These are phyloP conservation scores for Melinaea menophilus DNA, from an alignment of 2,888 invertebrate genomes.

Conservation along the genomic window DNA sequence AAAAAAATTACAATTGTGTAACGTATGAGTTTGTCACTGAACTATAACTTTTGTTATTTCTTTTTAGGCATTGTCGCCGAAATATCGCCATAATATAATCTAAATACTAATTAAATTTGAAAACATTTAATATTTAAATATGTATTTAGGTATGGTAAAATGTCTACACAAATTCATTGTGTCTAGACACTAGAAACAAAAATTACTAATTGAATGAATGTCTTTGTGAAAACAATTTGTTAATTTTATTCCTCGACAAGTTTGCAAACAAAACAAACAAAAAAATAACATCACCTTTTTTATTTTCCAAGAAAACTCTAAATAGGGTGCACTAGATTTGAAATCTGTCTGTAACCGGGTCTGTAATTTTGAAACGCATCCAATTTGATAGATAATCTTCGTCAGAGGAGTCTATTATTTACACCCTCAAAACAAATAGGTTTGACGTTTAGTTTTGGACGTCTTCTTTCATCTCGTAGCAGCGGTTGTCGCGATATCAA, in stretches of 20 bases:
- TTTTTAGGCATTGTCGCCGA: too few relatives aligned
- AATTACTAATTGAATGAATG: too few relatives aligned
- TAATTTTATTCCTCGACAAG: slow-evolving; percentile 31
- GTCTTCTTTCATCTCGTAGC: slow-evolving; percentile 39
- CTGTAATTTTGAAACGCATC: slow-evolving; percentile 45
- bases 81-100: too few relatives aligned
- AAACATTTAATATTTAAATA: too few relatives aligned
- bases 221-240: slow-evolving; percentile 5
- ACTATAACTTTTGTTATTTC: too few relatives aligned
- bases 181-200: too few relatives aligned
- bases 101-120: too few relatives aligned
- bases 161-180: too few relatives aligned
- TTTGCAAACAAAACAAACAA: slow-evolving; percentile 37
- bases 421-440: slow-evolving; percentile 29
- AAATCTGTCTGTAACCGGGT: slow-evolving; percentile 41
- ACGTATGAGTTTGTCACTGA: too few relatives aligned
- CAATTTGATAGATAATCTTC: slow-evolving; percentile 44
- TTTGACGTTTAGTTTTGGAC: slow-evolving; percentile 32
- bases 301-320: slow-evolving; percentile 49
- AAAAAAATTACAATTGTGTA: too few relatives aligned
- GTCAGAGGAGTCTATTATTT: slow-evolving; percentile 38
- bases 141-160: too few relatives aligned
- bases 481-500: slow-evolving; percentile 5
- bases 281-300: slow-evolving; percentile 22
- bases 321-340: slow-evolving; percentile 53